phyloP scores from a whole-genome alignment of 1,140 invertebrate genomes.

The Gryon sp. region DNA sequence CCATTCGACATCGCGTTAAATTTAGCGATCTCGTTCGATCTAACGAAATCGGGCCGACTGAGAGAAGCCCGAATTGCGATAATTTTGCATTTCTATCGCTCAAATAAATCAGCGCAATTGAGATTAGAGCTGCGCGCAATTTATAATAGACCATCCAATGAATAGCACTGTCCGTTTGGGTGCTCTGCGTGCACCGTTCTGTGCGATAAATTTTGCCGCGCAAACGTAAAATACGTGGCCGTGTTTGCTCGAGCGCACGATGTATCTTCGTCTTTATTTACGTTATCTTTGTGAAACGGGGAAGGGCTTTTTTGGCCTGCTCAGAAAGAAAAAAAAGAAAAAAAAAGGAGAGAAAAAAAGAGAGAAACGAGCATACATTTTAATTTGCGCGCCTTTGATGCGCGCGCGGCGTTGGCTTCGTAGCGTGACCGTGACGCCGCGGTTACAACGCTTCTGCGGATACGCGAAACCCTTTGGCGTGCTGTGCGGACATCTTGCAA shows the following conservation, averaged over 20 bases:
- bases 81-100: not conserved
- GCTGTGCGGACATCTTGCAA: slow-evolving; percentile 49
- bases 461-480: slow-evolving; percentile 58
- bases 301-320: too few relatives aligned
- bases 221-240: slow-evolving; percentile 53
- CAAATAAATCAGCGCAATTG: slow-evolving; percentile 43
- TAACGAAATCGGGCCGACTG: slow-evolving; percentile 16
- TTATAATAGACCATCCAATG: slow-evolving; percentile 39
- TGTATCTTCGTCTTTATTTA: slow-evolving; percentile 64
- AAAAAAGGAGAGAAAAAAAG: slow-evolving; percentile 46
- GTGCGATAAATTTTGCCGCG: slow-evolving; percentile 55
- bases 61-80: slow-evolving; percentile 7
- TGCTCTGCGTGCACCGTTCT: slow-evolving; percentile 42
- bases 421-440: slow-evolving; percentile 62
- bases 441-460: slow-evolving; percentile 62
- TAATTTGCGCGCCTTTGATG: slow-evolving; percentile 63
- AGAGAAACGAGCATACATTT: slow-evolving; percentile 50
- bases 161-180: slow-evolving; percentile 1
- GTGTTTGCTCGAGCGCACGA: slow-evolving; percentile 26
- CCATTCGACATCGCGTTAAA: slow-evolving; percentile 35
- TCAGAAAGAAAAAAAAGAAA: too few relatives aligned
- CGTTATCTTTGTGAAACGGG: slow-evolving; percentile 49
- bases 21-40: slow-evolving; percentile 51
- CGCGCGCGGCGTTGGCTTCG: slow-evolving; percentile 43
- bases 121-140: slow-evolving; percentile 48